Evolutionary conservation across 2,113 vertebrate genomes (phyloP), one percentile per base, ranked within the genome.

Genomic region (Platichthys stellatus): DNA sequence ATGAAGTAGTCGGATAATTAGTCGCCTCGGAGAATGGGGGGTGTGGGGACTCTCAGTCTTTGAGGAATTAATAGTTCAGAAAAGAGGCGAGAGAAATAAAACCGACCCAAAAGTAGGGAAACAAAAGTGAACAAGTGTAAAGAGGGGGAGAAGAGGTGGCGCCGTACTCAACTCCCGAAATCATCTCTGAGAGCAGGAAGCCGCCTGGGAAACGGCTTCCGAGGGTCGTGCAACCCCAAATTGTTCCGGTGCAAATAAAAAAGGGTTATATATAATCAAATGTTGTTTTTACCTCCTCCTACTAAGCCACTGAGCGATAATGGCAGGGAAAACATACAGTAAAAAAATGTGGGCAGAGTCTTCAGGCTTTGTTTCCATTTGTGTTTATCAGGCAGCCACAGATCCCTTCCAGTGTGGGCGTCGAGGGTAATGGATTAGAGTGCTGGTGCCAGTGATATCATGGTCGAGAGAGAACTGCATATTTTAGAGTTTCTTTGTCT

Each of bases 391-490:
- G 83, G 74, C 85, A 77, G 77, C 86, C 89, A 77, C 91, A 92
- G 91, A 92, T 90, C 85, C 90, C 86, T 88, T 89, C 74, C 70
- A 83, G 90, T 87, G 91, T 92, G 78, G 92, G 92, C 82, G 90
- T 91, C 80, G 80, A 21, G 91, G 91, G 89, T 90, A 93, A 93
- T 92, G 92, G 92, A 93, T 93, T 92, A 93, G 90, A 85, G 84
- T 47, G 56, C 81, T 89, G 88, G 76, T 86, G 81, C 88, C 85
- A 86, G 67, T 83, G 86, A 92, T 92, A 91, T 83, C 88, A 89
- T 80, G 85, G 74, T 69, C 80, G 82, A 88, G 69, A 87, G 89
- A 87, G 80, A 89, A 83, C 59, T 80, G 88, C 86, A 84, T 90
- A 87, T 92, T 89, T 88, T 71, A 71, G 78, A 83, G 72, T 85